These are phyloP conservation scores for Triplophysa yarkandensis DNA, from an alignment of 2,797 vertebrate species.

Conservation along the genomic window DNA sequence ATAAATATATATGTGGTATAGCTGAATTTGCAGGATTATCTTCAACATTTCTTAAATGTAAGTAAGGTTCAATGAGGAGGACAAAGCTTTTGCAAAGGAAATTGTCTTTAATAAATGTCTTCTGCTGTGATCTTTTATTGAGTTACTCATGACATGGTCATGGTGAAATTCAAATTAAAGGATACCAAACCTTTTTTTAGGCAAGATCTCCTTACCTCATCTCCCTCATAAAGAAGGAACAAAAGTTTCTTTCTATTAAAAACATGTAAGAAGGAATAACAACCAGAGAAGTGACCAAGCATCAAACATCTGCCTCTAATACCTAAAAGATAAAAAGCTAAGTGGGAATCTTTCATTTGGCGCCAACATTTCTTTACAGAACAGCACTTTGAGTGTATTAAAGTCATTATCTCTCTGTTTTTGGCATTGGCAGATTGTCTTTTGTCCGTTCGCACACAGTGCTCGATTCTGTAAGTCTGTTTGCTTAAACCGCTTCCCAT, in stretches of 20 bases:
- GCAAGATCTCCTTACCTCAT: not conserved
- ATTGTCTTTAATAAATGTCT: not conserved
- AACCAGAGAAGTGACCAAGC: constrained; percentile 48
- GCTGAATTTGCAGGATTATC: no score
- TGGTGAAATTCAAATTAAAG: not conserved
- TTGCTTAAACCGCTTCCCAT: constrained; percentile 47
- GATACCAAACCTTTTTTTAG: not conserved
- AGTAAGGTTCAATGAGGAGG: not conserved
- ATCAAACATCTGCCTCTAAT: constrained; percentile 55
- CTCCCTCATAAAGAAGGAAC: constrained; percentile 15
- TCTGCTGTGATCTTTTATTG: not conserved
- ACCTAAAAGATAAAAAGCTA: constrained; percentile 12
- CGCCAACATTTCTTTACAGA: constrained; percentile 14
- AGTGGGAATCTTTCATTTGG: constrained; percentile 36
- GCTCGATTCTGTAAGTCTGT: constrained; percentile 39
- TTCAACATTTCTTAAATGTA: no score
- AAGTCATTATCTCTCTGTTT: constrained; percentile 43
- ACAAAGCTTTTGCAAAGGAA: not conserved
- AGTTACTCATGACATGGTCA: constrained; percentile 1
- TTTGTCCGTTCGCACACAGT: constrained; percentile 42
- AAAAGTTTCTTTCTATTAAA: constrained; percentile 27
- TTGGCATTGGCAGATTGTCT: constrained; percentile 46
- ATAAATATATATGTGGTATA: no score
- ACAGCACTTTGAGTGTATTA: constrained; percentile 30
- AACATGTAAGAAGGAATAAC: constrained; percentile 33